These are phyloP conservation scores for Heliconius congener DNA, from an alignment of 1,140 invertebrate species.

Conservation along the genomic window DNA sequence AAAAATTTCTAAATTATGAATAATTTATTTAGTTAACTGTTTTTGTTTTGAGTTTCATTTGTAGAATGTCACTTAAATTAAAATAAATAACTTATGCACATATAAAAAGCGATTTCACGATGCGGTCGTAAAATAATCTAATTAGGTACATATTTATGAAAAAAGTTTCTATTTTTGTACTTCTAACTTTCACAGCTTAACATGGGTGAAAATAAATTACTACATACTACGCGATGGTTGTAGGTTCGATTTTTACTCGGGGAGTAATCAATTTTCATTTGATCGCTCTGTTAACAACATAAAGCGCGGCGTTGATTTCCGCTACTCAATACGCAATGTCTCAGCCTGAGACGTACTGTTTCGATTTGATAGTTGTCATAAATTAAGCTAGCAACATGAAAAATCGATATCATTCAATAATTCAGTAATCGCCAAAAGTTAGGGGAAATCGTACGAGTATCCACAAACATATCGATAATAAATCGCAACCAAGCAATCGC, in stretches of 20 bases:
- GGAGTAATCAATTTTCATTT: no score
- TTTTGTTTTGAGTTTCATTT: not conserved
- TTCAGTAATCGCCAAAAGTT: slow-evolving; percentile 53
- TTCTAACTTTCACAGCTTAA: no score
- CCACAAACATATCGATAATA: slow-evolving; percentile 57
- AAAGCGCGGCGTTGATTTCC: no score
- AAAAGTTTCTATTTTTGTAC: not conserved
- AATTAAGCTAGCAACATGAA: slow-evolving; percentile 6
- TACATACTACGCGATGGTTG: no score
- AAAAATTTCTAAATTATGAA: not conserved
- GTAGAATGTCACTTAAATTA: not conserved
- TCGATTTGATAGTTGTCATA: not conserved
- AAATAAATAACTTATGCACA: not conserved
- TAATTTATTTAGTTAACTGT: not conserved
- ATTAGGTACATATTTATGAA: no score
- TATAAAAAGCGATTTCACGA: not conserved
- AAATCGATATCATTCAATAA: slow-evolving; percentile 49
- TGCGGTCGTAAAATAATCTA: not conserved
- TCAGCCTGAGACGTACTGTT: not conserved
- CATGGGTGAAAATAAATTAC: no score
- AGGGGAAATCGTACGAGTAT: slow-evolving; percentile 35
- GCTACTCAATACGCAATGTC: no score
- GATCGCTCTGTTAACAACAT: no score
- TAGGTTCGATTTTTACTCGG: no score
- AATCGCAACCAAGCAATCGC: slow-evolving; percentile 65